Evolutionary conservation across 1,140 invertebrate species (phyloP), one percentile per base, ranked within the genome.

Genomic region (Pygmarrhopalites habei): DNA sequence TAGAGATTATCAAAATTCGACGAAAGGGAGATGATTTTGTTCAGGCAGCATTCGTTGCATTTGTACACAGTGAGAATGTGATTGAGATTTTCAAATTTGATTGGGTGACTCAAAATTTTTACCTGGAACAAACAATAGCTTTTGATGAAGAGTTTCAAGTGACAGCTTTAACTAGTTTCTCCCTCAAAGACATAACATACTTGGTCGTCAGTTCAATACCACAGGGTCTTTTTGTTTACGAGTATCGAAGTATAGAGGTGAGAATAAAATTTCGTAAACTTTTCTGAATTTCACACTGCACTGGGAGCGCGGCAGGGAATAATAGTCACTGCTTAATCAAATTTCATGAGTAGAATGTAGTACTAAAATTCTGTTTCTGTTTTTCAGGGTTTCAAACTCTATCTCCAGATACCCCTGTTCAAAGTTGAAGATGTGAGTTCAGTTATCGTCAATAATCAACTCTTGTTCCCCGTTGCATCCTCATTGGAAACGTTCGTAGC

Each of bases 161-260:
- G 3, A 53, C 51, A 7, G 4, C 25, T 12, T 7, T 53, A 7
- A 53, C 25, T 19, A 53, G 51, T 53, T 30, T 53, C 19, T 25
- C 23, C 29, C 12, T 53, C 10, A 53, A 30, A 19, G 28, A 53
- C 19, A 28, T 30, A 12, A 26, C 28, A 5, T 53, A 53, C 29
- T 30, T 53, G 10, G 28, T 53, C 23, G 23, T 25, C 51, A 53
- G 51, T 23, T 28, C 23, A 7, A 12, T 53, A 17, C 51, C 51
- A 28, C 23, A 53, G 23, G 51, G 51, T 10, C 23, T 53, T 30
- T 3, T 53, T 26, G 29, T 53, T 17, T 53, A 53, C 28, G 51
- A 53, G 28, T 53, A 53, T 30, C 51, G 51, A 12, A 5, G 29
- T 30, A 30, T 53, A 5, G 51, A 53, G 51, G 51, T 53, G 28